Evolutionary conservation across 1,140 invertebrate genomes (phyloP), one percentile per base, ranked within the genome.

Genomic region (Orius insidiosus): DNA sequence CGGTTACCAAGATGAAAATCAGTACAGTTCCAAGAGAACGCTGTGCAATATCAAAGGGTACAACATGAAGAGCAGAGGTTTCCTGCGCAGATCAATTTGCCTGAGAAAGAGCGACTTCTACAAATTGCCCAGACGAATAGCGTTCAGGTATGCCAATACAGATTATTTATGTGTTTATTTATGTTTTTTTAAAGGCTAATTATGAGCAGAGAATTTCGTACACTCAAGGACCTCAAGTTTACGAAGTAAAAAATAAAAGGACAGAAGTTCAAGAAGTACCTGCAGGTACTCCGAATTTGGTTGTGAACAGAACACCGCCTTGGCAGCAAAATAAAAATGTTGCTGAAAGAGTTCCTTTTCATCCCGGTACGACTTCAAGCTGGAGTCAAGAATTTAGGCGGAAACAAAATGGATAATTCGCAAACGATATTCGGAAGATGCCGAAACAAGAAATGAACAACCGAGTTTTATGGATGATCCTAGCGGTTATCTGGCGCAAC

Each of bases 401-500:
- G 49, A 78, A 78, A 55, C 78, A 77, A 57, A 10, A 36, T 31
- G 49, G 40, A 48, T 43, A 5, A 45, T 51, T 58, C 65, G 0
- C 75, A 76, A 57, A 52, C 64, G 62, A 13, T 72, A 68, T 54
- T 65, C 52, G 42, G 30, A 36, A 42, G 31, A 70, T 71, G 31
- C 79, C 77, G 63, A 65, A 71, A 54, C 63, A 68, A 50, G 69
- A 42, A n/a, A n/a, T n/a, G 49, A 48, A 38, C 37, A 47, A 37
- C 51, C 51, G 9, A 52, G 45, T 45, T 89, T 89, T 56, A 75
- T 89, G 66, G 85, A 90, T 53, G 85, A 92, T 62, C 84, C 85
- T 0, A 86, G 77, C 57, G 85, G 81, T 3, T 90, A 88, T 64
- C 63, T 90, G 45, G 80, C 83, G 4, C 84, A 87, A 56, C 85